Evolutionary conservation across 2,797 vertebrate species (phyloP), one percentile per base, ranked within the genome.

Genomic region (Anabas testudineus): DNA sequence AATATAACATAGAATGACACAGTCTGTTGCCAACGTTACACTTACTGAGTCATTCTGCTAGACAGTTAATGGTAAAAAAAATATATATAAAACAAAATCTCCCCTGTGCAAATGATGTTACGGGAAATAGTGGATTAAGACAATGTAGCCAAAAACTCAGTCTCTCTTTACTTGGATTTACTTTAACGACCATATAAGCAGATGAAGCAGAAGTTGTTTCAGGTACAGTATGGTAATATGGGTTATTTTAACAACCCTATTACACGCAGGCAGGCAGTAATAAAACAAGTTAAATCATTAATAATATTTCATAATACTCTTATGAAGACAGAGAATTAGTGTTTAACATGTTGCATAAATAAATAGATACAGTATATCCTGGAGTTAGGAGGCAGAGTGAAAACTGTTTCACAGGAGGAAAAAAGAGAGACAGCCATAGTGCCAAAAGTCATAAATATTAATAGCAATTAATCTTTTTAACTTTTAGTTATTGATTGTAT

Each of bases 131-230:
- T 39, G 28, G 18, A 37, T 41, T 14, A 7, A 41, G 26, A 19
- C 48, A 18, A 21, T 52, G 45, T 37, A 64, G 28, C 36, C 15
- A 2, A 12, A 42, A 49, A 39, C 22, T 55, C 26, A 61, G 21
- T 22, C 22, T 49, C 24, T 19, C 47, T n/a, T 18, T 0, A 51
- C 18, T 28, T 41, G 2, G 49, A 10, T 39, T 39, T 4, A 34
- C 56, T 32, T 57, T 61, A 67, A 67, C 28, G 39, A 47, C 37
- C 13, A 43, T 47, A 43, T 14, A 34, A n/a, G 45, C 43, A 42
- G 21, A 26, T 8, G 6, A 2, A 0, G 15, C n/a, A 22, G 26
- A 42, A 28, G 21, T 28, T 60, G 13, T 48, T 48, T 34, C 56
- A 26, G 19, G 18, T 16, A 18, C 16, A 10, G 3, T 24, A 19